Base-by-base conservation (phyloP, 2,888 invertebrate species). In the Andrena hattorfiana region DNA sequence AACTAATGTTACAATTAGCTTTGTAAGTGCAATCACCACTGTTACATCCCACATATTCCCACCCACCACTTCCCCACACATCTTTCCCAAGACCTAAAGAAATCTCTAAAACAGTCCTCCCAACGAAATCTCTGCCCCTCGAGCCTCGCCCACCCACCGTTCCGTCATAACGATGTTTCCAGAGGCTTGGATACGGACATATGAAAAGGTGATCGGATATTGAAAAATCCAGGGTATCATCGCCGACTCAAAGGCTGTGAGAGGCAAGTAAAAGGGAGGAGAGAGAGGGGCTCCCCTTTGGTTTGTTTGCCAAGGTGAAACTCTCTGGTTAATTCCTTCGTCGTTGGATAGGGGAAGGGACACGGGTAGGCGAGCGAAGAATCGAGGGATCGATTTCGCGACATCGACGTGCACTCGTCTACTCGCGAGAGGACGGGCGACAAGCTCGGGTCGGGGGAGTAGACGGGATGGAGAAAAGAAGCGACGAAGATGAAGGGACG, bases 311-410 rank as follows among this genome's bases (percentile, higher is more conserved):
- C 70, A 54, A 71, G 62, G 70, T 56, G 81, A 82, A 82, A 60
- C 67, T 70, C 54, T 74, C 60, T 7, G 80, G 77, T 70, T 81
- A 83, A 80, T 83, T 75, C 75, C 69, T 71, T 60, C 35, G 48
- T 48, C 23, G 51, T 16, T 1, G 26, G 56, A n/a, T 23, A 32
- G 32, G 4, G 7, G 26, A 2, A n/a, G 10, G 30, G n/a, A 10
- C 8, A 26, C 26, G 7, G 8, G 10, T 5, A 10, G 16, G 42
- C 26, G 20, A 23, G 23, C 32, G 48, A 56, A 16, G 60, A 69
- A 72, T 84, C 76, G 81, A 7, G 64, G 63, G 78, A 86, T 86
- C 84, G 86, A 86, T 86, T 79, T 60, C 75, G 67, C 64, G 75
- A 86, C 78, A 75, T 79, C 78, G 60, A 20, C 67, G 75, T 64